These are phyloP conservation scores for Zeuzera pyrina DNA, from an alignment of 2,888 invertebrate genomes.

Conservation along the genomic window DNA sequence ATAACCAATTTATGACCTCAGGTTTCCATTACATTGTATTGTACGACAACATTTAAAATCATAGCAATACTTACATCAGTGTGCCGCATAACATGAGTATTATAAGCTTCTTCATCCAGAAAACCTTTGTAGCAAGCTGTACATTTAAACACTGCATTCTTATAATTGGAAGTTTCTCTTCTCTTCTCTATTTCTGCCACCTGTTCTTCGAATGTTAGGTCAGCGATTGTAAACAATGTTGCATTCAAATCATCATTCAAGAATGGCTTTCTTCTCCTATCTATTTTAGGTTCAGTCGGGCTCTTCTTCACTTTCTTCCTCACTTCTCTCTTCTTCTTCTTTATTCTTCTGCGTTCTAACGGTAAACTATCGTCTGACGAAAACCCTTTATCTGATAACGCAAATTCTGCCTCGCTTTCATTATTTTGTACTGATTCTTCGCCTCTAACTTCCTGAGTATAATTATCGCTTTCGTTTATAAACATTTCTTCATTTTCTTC, in stretches of 20 bases:
- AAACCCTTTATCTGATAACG: conserved; percentile 20
- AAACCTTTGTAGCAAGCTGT: conserved; percentile 54
- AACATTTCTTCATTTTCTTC: conserved; percentile 13
- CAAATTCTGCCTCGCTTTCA: conserved; percentile 13
- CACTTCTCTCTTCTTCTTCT: conserved; percentile 16
- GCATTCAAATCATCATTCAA: conserved; percentile 51
- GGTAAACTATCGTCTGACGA: conserved; percentile 43
- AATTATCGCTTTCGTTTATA: conserved; percentile 7
- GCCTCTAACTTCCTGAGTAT: conserved; percentile 5
- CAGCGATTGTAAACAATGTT: conserved; percentile 34
- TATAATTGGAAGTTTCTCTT: conserved; percentile 46
- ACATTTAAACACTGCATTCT: conserved; percentile 50
- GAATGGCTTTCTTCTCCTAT: conserved; percentile 48
- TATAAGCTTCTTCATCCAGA: conserved; percentile 49
- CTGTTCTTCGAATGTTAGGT: conserved; percentile 44
- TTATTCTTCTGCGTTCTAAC: conserved; percentile 25
- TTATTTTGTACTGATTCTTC: conserved; percentile 8
- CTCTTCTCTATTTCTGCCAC: conserved; percentile 51
- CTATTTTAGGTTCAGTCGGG: conserved; percentile 36
- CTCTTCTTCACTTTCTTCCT: conserved; percentile 14
- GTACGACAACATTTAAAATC: too few relatives aligned
- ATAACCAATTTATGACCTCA: too few relatives aligned
- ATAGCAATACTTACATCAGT: conserved; percentile 44
- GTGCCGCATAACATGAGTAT: conserved; percentile 46
- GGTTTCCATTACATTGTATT: too few relatives aligned